Evolutionary conservation across 1,140 invertebrate genomes (phyloP).

Genomic region (Drosophila oshimai): DNA sequence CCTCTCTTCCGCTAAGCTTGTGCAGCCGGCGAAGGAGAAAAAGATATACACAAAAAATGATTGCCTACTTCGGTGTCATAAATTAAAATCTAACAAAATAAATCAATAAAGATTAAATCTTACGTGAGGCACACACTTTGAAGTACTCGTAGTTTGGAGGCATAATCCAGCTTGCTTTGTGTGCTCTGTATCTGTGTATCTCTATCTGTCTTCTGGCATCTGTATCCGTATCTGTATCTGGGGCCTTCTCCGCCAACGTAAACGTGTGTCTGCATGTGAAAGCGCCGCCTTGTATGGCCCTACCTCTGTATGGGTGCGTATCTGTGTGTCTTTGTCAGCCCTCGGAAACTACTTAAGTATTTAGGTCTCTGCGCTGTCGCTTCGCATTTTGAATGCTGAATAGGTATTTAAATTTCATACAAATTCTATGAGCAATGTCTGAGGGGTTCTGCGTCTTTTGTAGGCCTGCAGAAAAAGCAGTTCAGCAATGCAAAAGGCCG

Average conservation of each 20-base stretch:
- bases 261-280: constrained; percentile 73
- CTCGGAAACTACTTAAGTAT: constrained; percentile 80
- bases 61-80: constrained; percentile 76
- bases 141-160: constrained; percentile 38
- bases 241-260: constrained; percentile 55
- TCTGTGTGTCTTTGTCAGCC: constrained; percentile 52
- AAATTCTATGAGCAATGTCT: constrained; percentile 76
- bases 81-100: constrained; percentile 82
- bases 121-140: constrained; percentile 49
- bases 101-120: constrained; percentile 82
- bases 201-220: constrained; percentile 25
- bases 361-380: constrained; percentile 78
- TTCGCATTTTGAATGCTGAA: constrained; percentile 80
- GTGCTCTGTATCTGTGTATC: constrained; percentile 13
- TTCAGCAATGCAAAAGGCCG: constrained; percentile 69
- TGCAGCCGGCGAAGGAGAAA: neutral
- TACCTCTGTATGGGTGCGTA: constrained; percentile 4
- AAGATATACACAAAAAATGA: constrained; percentile 47
- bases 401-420: constrained; percentile 81
- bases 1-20: neutral
- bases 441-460: constrained; percentile 37
- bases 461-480: constrained; percentile 44
- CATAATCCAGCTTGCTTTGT: constrained; percentile 69
- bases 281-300: constrained; percentile 51
- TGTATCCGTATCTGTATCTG: constrained; percentile 51